Evolutionary conservation across 2,888 invertebrate genomes (phyloP), one percentile per base, ranked within the genome.

Genomic region (Leptarthrus brevirostris): DNA sequence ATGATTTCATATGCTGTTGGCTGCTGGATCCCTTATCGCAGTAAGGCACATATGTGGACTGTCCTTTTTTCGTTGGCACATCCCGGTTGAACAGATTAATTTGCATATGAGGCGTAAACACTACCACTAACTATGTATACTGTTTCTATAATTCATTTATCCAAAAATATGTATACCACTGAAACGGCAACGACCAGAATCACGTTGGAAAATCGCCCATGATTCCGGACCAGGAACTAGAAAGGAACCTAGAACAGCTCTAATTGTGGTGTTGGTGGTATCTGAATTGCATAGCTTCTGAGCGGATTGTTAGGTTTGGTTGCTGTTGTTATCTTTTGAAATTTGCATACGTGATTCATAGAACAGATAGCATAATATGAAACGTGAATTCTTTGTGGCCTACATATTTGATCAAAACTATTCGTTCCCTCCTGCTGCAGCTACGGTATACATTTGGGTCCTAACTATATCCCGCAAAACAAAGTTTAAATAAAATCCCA

Each of bases 341-440:
- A 74, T 74, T 74, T 74, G 72, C 74, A 74, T 74, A 74, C 36
- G 66, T 74, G 74, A 72, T 74, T 74, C 24, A 52, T 36, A 61
- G 49, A 74, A 54, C 53, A 56, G 72, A 74, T 74, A 49, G n/a
- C 14, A 18, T 72, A 49, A 61, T 71, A 72, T 44, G 64, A 52
- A 56, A 52, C 36, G 20, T 22, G 52, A 30, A 52, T 52, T 69
- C 52, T 69, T 52, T 49, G 52, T 52, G 36, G 69, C 18, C 30
- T 52, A 49, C 34, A 52, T 34, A 69, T 52, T 30, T 69, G 52
- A 52, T 20, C 69, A 8, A 18, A 16, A 47, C 47, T 47, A 66
- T 66, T 44, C 47, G 24, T 24, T 3, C 22, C 16, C 16, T 14
- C 56, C 56, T 40, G n/a, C 40, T 12, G 3, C 3, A n/a, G 8